Base-by-base conservation (phyloP, 2,888 invertebrate species). In the Lepidocyrtinus sp. region DNA sequence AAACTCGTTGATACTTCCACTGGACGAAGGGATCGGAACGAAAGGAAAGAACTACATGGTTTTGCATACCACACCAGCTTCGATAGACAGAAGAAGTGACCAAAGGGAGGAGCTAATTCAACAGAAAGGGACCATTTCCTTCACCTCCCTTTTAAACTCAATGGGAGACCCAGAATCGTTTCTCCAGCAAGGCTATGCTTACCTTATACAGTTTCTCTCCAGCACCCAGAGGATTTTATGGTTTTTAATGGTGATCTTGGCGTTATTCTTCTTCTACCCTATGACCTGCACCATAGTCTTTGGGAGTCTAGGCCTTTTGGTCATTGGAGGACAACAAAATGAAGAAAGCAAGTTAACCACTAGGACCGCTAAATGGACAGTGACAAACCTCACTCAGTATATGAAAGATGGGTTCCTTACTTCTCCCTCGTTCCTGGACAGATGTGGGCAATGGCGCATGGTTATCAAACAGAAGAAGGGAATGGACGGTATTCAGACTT, bases 391-490 rank as follows among this genome's bases (percentile, higher is more conserved):
- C 50, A 70, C 74, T 0, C 69, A 73, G 50, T 65, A 82, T 21
- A 76, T 82, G 55, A 75, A 73, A n/a, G 72, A 69, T 17, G 82
- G 82, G 1, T 71, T 83, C 50, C 46, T 83, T 15, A 26, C 61
- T 2, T 83, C 80, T 15, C 77, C 83, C n/a, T 62, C 77, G 12
- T 81, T 83, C 45, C n/a, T 46, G 0, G 80, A 83, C 62, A 70
- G 63, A 21, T 71, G 73, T 36, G 80, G 83, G 1, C 75, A 81
- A 25, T 83, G 83, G 82, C 69, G 67, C 70, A 24, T 81, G 46
- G 69, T 81, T 12, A 25, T 80, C 9, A 46, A 61, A 5, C 80
- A 83, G 50, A 83, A 81, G 26, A 50, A 59, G 26, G 64, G 70
- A 1, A 74, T 83, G 55, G 80, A 77, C 19, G 83, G 83, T 25